Evolutionary conservation across 2,113 vertebrate genomes (phyloP).

Genomic region (Pterocles gutturalis): DNA sequence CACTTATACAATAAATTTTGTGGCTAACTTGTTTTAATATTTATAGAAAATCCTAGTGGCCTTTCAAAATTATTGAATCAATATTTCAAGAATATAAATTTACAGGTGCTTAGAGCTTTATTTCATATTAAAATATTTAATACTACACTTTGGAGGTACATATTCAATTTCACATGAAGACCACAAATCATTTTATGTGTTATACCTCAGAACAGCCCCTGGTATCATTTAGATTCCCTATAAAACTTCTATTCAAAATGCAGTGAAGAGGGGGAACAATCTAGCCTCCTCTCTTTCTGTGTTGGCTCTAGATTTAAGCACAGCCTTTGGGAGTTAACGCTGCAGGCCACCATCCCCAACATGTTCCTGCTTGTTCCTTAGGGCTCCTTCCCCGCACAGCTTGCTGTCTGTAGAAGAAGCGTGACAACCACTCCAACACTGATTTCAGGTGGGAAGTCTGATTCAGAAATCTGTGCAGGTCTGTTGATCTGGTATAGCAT

Average conservation of each 20-base stretch:
- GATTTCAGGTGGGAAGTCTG: background rate
- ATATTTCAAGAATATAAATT: background rate
- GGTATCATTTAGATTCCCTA: background rate
- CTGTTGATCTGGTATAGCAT: background rate
- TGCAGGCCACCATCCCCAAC: background rate
- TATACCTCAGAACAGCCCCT: background rate
- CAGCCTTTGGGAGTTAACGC: background rate
- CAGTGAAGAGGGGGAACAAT: background rate
- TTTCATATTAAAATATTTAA: background rate
- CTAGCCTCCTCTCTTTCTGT: background rate
- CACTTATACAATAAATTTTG: background rate
- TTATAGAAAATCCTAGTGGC: background rate
- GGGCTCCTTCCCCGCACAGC: background rate
- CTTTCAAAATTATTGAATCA: background rate
- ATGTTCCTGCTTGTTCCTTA: background rate
- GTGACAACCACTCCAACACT: rapidly evolving
- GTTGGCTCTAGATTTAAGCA: background rate
- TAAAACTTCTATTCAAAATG: background rate
- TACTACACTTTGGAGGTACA: background rate
- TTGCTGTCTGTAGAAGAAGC: background rate
- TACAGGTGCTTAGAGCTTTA: background rate
- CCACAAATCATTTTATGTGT: background rate
- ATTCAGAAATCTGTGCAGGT: background rate
- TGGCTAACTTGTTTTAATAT: background rate
- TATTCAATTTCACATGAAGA: background rate